phyloP scores from a whole-genome alignment of 2,888 invertebrate genomes.

The Geotrupes spiniger region DNA sequence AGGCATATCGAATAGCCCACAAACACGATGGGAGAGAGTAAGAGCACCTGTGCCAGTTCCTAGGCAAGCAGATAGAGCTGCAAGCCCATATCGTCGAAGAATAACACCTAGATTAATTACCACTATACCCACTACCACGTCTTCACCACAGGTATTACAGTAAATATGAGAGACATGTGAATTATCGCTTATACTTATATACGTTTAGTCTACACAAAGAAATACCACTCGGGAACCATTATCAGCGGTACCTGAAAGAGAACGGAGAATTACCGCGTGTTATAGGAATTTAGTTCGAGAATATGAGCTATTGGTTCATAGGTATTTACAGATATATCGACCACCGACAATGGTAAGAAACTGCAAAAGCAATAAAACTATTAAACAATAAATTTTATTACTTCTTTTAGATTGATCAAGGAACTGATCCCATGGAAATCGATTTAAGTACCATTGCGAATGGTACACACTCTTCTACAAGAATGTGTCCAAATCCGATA shows the following conservation, averaged over 20 bases:
- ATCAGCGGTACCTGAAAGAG: slow-evolving; percentile 48
- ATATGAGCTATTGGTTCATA: slow-evolving; percentile 53
- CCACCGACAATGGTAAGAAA: slow-evolving; percentile 49
- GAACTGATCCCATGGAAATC: slow-evolving; percentile 69
- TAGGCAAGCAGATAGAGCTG: slow-evolving; percentile 39
- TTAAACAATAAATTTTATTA: slow-evolving; percentile 8
- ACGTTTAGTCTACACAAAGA: slow-evolving; percentile 2
- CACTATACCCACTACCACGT: slow-evolving; percentile 6
- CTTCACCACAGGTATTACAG: slow-evolving; percentile 6
- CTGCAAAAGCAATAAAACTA: background rate
- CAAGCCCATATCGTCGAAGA: slow-evolving; percentile 40
- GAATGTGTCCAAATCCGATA: background rate
- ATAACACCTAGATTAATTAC: slow-evolving; percentile 40
- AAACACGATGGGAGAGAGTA: slow-evolving; percentile 55
- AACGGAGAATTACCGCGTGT: slow-evolving; percentile 51
- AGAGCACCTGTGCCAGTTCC: slow-evolving; percentile 45
- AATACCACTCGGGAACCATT: slow-evolving; percentile 36
- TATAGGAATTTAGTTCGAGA: slow-evolving; percentile 54
- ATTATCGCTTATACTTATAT: too few species aligned
- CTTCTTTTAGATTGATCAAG: slow-evolving; percentile 61
- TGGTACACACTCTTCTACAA: background rate
- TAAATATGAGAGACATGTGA: too few species aligned
- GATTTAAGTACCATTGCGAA: slow-evolving; percentile 41
- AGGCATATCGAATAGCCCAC: slow-evolving; percentile 69
- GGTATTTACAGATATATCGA: slow-evolving; percentile 52